phyloP scores from a whole-genome alignment of 2,797 vertebrate genomes.

The Anniella stebbinsi region DNA sequence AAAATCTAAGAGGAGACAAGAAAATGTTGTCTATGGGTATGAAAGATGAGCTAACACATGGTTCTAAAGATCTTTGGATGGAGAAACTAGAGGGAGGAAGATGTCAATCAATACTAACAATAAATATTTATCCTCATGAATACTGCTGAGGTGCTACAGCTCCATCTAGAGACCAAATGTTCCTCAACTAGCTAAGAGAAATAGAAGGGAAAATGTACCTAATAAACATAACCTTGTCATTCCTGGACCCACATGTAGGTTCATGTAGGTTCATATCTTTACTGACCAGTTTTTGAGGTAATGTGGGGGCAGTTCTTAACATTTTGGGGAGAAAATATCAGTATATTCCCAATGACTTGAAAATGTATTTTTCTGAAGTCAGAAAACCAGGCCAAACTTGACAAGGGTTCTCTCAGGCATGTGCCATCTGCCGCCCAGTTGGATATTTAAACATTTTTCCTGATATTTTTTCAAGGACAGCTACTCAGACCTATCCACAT shows the following conservation, averaged over 20 bases:
- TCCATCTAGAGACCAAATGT: slow-evolving; percentile 31
- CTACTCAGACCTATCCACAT: not conserved
- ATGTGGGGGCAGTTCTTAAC: not conserved
- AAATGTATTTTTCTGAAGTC: slow-evolving; percentile 1
- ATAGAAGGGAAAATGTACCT: not conserved
- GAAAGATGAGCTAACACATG: slow-evolving; percentile 27
- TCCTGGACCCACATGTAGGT: not conserved
- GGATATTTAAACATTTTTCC: slow-evolving; percentile 1
- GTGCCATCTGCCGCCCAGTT: slow-evolving; percentile 6
- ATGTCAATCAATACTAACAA: slow-evolving; percentile 13
- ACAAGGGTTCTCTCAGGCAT: not conserved
- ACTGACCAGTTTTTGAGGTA: not conserved
- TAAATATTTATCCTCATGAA: slow-evolving; percentile 42
- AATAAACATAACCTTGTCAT: not conserved
- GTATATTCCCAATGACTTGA: not conserved
- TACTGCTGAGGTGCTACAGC: slow-evolving; percentile 32
- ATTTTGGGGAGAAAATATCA: not conserved
- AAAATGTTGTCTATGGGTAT: slow-evolving; percentile 4
- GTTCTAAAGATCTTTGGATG: slow-evolving; percentile 8
- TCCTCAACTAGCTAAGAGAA: not conserved
- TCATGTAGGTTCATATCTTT: not conserved
- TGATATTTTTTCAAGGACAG: slow-evolving; percentile 8
- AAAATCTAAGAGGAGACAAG: slow-evolving; percentile 6
- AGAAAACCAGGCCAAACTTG: slow-evolving; percentile 3
- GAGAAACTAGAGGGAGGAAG: slow-evolving; percentile 10